Evolutionary conservation across 2,888 invertebrate genomes (phyloP).

Genomic region (Pharmacophagus antenor): DNA sequence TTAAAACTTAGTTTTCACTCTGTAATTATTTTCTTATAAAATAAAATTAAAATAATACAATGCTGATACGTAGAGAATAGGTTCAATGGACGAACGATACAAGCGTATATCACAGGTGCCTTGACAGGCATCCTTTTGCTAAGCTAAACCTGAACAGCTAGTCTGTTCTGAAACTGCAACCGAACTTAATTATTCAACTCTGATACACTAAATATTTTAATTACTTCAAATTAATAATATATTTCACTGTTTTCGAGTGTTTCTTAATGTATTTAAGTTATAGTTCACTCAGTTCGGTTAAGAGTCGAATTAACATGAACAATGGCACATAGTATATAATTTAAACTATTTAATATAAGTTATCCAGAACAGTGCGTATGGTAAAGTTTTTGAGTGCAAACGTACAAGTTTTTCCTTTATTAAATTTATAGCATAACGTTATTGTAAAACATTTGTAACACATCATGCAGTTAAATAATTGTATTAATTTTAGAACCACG

Average conservation of each 20-base stretch:
- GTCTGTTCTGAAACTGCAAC: slow-evolving; percentile 38
- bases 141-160: slow-evolving; percentile 54
- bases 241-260: background rate
- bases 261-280: background rate
- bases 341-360: slow-evolving; percentile 72
- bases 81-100: slow-evolving; percentile 71
- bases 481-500: too few relatives aligned
- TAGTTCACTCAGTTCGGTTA: slow-evolving; percentile 1
- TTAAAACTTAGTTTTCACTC: slow-evolving; percentile 16
- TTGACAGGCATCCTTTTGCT: slow-evolving; percentile 54
- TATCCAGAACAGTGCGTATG: slow-evolving; percentile 75
- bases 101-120: slow-evolving; percentile 72
- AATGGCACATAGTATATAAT: slow-evolving; percentile 47
- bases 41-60: slow-evolving; percentile 28
- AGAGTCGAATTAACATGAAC: slow-evolving; percentile 36
- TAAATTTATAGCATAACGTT: slow-evolving; percentile 2
- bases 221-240: background rate
- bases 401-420: slow-evolving; percentile 11
- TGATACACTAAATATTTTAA: background rate
- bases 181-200: slow-evolving; percentile 18
- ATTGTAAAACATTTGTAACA: too few relatives aligned
- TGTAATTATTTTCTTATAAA: slow-evolving; percentile 21
- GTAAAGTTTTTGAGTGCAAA: slow-evolving; percentile 15
- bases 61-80: slow-evolving; percentile 36
- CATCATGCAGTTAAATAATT: too few relatives aligned